These are phyloP conservation scores for Euwallacea fornicatus DNA, from an alignment of 1,140 invertebrate species.

Conservation along the genomic window DNA sequence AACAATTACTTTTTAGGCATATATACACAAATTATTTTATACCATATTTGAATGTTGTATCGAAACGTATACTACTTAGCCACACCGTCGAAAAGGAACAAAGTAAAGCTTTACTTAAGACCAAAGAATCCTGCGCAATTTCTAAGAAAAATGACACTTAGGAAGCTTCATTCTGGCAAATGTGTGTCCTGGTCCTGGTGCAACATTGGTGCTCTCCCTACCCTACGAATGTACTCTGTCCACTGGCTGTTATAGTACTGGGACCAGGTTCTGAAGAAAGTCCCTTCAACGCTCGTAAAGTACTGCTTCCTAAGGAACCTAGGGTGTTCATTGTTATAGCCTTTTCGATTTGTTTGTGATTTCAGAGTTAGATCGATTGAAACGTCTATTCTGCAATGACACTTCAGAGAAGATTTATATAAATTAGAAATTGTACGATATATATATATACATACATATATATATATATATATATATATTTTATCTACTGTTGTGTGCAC, in stretches of 20 bases:
- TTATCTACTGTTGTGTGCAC: constrained; percentile 56
- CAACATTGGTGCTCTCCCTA: constrained; percentile 50
- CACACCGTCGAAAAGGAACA: no score
- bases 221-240: constrained; percentile 50
- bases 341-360: constrained; percentile 53
- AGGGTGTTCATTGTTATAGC: constrained; percentile 54
- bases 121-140: no score
- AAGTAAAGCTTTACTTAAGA: no score
- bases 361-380: constrained; percentile 45
- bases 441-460: constrained; percentile 53
- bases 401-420: constrained; percentile 50
- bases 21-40: no score
- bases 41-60: no score
- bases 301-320: constrained; percentile 53
- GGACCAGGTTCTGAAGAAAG: constrained; percentile 30
- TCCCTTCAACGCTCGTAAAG: constrained; percentile 47
- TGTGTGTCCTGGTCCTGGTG: constrained; percentile 19
- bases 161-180: neutral
- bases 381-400: constrained; percentile 52
- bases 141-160: no score
- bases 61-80: no score
- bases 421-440: constrained; percentile 49
- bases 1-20: no score
- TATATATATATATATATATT: constrained; percentile 52
- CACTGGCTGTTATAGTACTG: constrained; percentile 44